A percentile compares a stretch with the other conserved stretches of the same genome.
phyloP scores from a whole-genome alignment of 2,113 vertebrate genomes.

The Cygnus buccinator region DNA sequence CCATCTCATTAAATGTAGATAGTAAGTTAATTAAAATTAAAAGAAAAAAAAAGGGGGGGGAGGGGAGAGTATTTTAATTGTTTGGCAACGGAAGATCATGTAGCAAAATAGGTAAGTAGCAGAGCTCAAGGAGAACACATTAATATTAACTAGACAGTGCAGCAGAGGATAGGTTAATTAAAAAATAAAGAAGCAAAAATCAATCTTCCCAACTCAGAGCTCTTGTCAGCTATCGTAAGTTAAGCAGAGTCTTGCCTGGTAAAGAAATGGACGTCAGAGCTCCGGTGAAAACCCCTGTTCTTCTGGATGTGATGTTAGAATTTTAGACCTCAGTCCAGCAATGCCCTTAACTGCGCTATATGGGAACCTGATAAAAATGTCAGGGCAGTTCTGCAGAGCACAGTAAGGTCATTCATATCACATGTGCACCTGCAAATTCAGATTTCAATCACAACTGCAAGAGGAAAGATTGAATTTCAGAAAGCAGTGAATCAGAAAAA shows the following conservation, averaged over 20 bases:
- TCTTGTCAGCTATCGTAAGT: neutral
- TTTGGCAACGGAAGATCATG: neutral
- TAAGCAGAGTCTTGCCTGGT: neutral
- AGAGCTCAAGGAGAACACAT: neutral
- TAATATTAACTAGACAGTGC: slow-evolving; percentile 32
- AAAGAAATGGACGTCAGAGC: neutral
- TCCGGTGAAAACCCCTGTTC: neutral
- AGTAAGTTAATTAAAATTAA: neutral
- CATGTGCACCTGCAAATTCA: neutral
- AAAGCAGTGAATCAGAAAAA: neutral
- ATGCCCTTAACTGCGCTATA: neutral
- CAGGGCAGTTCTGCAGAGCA: neutral
- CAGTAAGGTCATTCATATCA: neutral
- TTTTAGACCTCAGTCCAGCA: neutral
- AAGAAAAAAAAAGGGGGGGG: neutral
- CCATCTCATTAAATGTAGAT: neutral
- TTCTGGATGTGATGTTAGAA: neutral
- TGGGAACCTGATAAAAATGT: neutral
- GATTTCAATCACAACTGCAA: neutral
- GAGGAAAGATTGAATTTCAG: neutral
- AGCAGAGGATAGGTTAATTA: slow-evolving; percentile 46
- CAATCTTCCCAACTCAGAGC: neutral
- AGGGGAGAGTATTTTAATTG: neutral
- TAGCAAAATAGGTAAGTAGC: neutral
- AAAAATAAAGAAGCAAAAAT: slow-evolving; percentile 51